Evolutionary conservation across 2,888 invertebrate species (phyloP), one percentile per base, ranked within the genome.

Genomic region (Dolomedes plantarius): DNA sequence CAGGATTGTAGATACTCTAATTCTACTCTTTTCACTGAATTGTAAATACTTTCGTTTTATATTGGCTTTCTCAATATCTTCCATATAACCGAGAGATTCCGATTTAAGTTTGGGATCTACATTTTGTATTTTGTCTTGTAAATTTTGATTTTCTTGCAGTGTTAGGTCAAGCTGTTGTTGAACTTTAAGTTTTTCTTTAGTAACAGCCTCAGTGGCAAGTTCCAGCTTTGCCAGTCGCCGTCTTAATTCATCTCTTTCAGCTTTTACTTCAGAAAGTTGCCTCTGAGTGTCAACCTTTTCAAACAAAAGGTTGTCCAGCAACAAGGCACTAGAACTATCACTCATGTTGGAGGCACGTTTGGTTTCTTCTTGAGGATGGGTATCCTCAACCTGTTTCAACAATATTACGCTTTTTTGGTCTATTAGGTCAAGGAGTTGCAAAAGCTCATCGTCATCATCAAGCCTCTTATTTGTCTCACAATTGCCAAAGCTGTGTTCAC

Each of bases 1-100:
- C 7, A 89, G 76, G 13, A 90, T 88, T 0, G 29, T 62, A 3
- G 86, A 86, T 7, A 86, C 79, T 73, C 76, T 88, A 6, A 32
- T 56, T 3, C 50, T 31, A 62, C 86, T 88, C 16, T 76, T 81
- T 46, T 87, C 87, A 31, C 83, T 83, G 31, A 78, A 77, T 19
- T 80, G 76, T 6, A 85, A 32, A 29, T 80, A 77, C 39, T 87
- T 85, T 31, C 80, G 39, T 67, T 76, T 85, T 5, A 82, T 75
- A 31, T 72, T 87, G 0, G 75, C 72, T 3, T 67, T 31, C 9
- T 74, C 79, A 1, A 82, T 78, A 28, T 82, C 78, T 13, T 73
- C 77, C 41, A 81, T 32, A 27, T 73, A 85, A 0, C 81, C 73
- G 0, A 77, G n/a, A 5, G 87, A 73, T n/a, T 77, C 73, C 7